Base-by-base conservation (phyloP, 30 jellyfish, hydroid and myxozoan genomes). In the Aurelia sp. region DNA sequence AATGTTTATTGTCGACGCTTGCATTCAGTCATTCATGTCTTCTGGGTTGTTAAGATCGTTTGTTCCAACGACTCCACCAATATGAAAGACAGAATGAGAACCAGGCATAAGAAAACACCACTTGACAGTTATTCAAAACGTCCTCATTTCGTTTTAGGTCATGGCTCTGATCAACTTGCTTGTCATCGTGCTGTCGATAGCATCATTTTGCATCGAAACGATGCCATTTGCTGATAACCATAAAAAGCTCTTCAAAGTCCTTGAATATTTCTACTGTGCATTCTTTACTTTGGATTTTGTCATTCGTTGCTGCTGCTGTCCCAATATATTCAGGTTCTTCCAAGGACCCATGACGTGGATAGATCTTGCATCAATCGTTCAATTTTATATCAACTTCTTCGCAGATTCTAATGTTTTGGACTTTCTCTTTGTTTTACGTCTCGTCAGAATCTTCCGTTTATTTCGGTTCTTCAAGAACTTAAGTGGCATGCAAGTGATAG, bases 401-500 rank as follows among this genome's bases (percentile, higher is more conserved):
- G 88, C 96, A 5, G 47, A 88, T 38, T 88, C 97, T 35, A 35
- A 90, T 18, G 90, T 70, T 31, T 85, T 95, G 4, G 97, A 95
- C 77, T 89, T 95, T 57, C 81, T 95, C 67, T 95, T 95, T 81
- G 99, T 95, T 41, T 64, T 96, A 35, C 86, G 99, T 16, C 88
- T 95, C 35, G 75, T 95, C 20, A 76, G 99, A 21, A 87, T 95
- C 20, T 95, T 95, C 68, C 93, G 99, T 41, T 78, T 95, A 71
- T 95, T 95, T 71, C 97, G 99, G 3, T 95, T 95, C 89, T 95
- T 95, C 68, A 95, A 95, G 90, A 87, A 90, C 73, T 85, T 95
- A 33, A 95, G 99, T 58, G 99, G 99, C 30, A 95, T 95, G 99
- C 99, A 95, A 74, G 97, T 95, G 31, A 95, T 95, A 33, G 99